Base-by-base conservation (phyloP, 2,113 vertebrate genomes). In the Aplodontia rufa region DNA sequence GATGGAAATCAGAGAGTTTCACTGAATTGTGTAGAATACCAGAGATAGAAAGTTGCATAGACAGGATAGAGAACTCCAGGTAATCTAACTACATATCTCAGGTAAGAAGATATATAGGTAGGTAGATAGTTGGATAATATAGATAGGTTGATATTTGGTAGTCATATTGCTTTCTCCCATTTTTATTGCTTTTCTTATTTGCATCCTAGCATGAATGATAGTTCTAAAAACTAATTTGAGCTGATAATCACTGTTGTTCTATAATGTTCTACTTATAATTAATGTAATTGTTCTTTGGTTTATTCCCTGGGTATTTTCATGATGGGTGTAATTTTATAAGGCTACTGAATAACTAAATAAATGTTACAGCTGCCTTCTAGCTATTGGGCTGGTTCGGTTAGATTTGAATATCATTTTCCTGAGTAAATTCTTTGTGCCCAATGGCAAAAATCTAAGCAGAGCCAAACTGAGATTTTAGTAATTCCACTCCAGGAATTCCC, bases 211-310 rank as follows among this genome's bases (percentile, higher is more conserved):
- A 58, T 87, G 42, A 95, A 86, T 30, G 53, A 94, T 82, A 85
- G 37, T 5, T 79, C 37, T 47, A 76, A 93, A 90, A 82, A 30
- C 13, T 81, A 74, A 71, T 84, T 83, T 86, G 64, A 95, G 37
- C 10, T 78, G 14, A n/a, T 93, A 93, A 92, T 91, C 7, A 28
- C 22, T 94, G 32, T 93, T 96, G 42, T 97, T 95, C 76, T 88
- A 55, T 75, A 93, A 68, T 51, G 35, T 37, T 91, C 95, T 92
- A 72, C 87, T 93, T 97, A 87, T 90, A 95, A 91, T 96, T 55
- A 93, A 89, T 93, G 60, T 79, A 40, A 7, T 91, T 92, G 92
- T 97, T 90, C 64, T 94, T 88, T 78, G n/a, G 53, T 78, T 85
- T 86, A 68, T 85, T 96, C 78, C 62, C 76, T 81, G 42, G 40